Conservation (phyloP, 2,113 vertebrate species). For the Loxodonta africana region DNA sequence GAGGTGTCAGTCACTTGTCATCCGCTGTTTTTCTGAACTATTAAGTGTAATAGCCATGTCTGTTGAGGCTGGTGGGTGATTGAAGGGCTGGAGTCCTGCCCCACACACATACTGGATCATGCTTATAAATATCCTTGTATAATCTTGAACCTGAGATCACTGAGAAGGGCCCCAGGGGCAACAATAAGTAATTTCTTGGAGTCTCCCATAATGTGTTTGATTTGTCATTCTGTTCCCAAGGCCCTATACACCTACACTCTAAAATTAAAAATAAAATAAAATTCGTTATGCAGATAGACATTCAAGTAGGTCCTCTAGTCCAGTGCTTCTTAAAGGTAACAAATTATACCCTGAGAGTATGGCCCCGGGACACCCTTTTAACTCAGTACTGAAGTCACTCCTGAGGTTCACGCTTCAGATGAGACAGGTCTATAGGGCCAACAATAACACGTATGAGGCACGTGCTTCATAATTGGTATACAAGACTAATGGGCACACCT, state of each 20-base stretch:
- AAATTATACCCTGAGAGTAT: neutral
- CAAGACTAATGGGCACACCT: too few relatives aligned
- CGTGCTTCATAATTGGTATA: too few relatives aligned
- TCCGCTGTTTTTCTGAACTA: slow-evolving; percentile 93
- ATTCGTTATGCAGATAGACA: neutral
- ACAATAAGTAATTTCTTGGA: neutral
- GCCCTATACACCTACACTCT: neutral
- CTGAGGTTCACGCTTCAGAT: too few relatives aligned
- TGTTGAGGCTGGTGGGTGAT: slow-evolving; percentile 81
- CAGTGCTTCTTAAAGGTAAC: slow-evolving; percentile 39
- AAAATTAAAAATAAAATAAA: neutral
- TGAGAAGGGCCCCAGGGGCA: neutral
- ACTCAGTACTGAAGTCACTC: too few relatives aligned
- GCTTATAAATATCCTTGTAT: neutral
- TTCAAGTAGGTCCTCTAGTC: neutral
- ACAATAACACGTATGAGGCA: too few relatives aligned
- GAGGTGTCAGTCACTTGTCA: slow-evolving; percentile 94
- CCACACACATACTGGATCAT: neutral
- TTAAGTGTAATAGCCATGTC: slow-evolving; percentile 88
- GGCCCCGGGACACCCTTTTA: too few relatives aligned
- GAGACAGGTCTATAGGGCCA: too few relatives aligned
- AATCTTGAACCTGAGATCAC: neutral
- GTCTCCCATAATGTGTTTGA: neutral
- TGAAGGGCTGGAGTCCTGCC: slow-evolving; percentile 63
- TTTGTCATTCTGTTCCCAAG: neutral